Evolutionary conservation across 2,797 vertebrate genomes (phyloP), one percentile per base, ranked within the genome.

Genomic region (Limnodromus scolopaceus): DNA sequence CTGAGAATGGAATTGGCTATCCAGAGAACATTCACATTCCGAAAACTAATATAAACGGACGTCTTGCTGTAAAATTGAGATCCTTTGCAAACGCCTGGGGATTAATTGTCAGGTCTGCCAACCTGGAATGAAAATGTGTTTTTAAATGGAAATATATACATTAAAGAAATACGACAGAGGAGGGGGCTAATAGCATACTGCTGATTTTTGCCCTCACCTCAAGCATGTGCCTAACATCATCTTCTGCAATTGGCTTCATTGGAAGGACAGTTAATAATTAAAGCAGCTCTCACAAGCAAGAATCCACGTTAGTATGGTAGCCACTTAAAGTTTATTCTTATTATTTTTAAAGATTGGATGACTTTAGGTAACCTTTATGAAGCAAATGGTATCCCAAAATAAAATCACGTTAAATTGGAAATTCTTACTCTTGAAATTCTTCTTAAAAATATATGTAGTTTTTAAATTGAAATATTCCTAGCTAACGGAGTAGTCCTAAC

Each of bases 1-100:
- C n/a, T 80, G 91, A 70, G 84, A 91, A 63, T 60, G 36, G 78
- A 94, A 95, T 60, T 95, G 81, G 25, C 48, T 79, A 41, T 76
- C 84, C 39, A 66, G 80, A 70, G 83, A 92, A 48, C 39, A n/a
- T 72, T 82, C 64, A 13, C 10, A 7, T 69, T 94, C 70, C 3
- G 1, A 79, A 89, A 82, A n/a, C 54, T 55, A 69, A 22, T 69
- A 63, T 30, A 76, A 77, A 4, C 0, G 0, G 66, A 16, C 0
- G 0, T 74, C 84, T 63, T 74, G 77, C 77, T 91, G 81, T 76
- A 91, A 95, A 91, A 82, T 17, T 87, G 90, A 91, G 72, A 92
- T 84, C n/a, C 43, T 93, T 84, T 55, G 68, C 64, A 77, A 92
- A 48, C 1, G 30, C 85, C 81, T 82, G 48, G 75, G 84, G 68